phyloP scores from a whole-genome alignment of 2,888 invertebrate species.

The Acleris holmiana region DNA sequence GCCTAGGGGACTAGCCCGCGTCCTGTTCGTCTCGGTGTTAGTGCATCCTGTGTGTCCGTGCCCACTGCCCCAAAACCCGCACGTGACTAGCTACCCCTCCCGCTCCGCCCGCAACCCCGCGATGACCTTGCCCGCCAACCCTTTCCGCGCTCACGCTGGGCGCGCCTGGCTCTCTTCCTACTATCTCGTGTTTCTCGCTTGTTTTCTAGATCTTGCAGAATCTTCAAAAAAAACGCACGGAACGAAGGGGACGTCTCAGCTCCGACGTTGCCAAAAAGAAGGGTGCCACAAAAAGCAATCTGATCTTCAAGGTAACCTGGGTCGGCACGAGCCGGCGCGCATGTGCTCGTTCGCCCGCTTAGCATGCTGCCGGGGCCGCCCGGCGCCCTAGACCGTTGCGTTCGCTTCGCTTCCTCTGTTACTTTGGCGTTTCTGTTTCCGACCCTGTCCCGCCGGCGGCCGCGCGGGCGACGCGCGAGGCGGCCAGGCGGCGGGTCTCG shows the following conservation, averaged over 20 bases:
- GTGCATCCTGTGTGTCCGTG: conserved; percentile 70
- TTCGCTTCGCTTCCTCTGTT: conserved; percentile 81
- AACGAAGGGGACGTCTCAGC: conserved; percentile 98
- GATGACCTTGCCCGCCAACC: conserved; percentile 62
- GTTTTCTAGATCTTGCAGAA: conserved; percentile 99
- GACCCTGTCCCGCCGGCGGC: conserved; percentile 74
- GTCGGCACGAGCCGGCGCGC: conserved; percentile 83
- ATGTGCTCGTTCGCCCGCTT: conserved; percentile 84
- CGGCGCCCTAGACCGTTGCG: conserved; percentile 80
- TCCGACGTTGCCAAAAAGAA: conserved; percentile 96
- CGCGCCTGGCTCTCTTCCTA: conserved; percentile 87
- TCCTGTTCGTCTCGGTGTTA: conserved; percentile 75
- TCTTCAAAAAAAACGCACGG: conserved; percentile 99
- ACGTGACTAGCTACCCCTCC: conserved; percentile 49
- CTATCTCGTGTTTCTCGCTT: conserved; percentile 94
- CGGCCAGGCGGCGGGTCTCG: conserved; percentile 55
- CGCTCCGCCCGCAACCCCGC: conserved; percentile 63
- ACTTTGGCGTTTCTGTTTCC: conserved; percentile 76
- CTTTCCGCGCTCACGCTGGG: conserved; percentile 69
- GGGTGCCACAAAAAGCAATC: conserved; percentile 98
- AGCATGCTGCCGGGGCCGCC: conserved; percentile 80
- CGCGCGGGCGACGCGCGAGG: conserved; percentile 56
- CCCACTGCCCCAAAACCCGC: conserved; percentile 57
- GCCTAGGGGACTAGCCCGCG: conserved; percentile 78
- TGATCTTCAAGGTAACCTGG: conserved; percentile 98